A percentile compares a stretch with the other conserved stretches of the same genome.
Conservation (phyloP, 2,888 invertebrate genomes). For the Calliopum simillimum region DNA sequence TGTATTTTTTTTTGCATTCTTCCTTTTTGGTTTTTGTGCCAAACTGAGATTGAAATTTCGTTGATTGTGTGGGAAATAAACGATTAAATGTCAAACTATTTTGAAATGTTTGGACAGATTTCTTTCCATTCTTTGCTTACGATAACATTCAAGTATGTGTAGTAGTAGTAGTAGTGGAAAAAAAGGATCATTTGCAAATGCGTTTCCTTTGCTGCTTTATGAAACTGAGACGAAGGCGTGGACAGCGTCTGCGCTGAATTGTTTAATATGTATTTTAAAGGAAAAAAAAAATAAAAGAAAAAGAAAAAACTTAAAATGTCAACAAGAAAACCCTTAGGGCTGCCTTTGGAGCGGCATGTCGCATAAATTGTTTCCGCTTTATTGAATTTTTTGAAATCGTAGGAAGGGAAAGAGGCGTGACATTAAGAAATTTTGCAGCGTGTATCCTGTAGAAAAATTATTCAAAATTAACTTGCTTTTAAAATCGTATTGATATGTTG, state of each 20-base stretch:
- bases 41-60: slow-evolving; percentile 14
- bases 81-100: slow-evolving; percentile 64
- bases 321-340: not conserved
- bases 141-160: no score
- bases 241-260: slow-evolving; percentile 8
- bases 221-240: slow-evolving; percentile 16
- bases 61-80: slow-evolving; percentile 57
- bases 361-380: slow-evolving; percentile 25
- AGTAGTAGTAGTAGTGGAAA: slow-evolving; percentile 7
- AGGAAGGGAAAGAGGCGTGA: not conserved
- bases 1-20: not conserved
- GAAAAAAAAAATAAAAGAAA: not conserved
- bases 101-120: slow-evolving; percentile 67
- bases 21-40: slow-evolving; percentile 14
- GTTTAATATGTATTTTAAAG: slow-evolving; percentile 1
- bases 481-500: no score
- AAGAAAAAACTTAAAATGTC: slow-evolving; percentile 14
- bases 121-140: slow-evolving; percentile 25
- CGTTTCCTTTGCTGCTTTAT: not conserved
- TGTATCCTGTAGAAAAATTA: no score
- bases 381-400: slow-evolving; percentile 8
- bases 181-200: slow-evolving; percentile 60
- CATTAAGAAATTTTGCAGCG: not conserved
- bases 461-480: no score
- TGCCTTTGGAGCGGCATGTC: slow-evolving; percentile 23